Percentiles rank a stretch among this genome's conserved stretches.
Evolutionary conservation across 2,888 invertebrate genomes (phyloP).

Genomic region (Opisthograptis luteolata): DNA sequence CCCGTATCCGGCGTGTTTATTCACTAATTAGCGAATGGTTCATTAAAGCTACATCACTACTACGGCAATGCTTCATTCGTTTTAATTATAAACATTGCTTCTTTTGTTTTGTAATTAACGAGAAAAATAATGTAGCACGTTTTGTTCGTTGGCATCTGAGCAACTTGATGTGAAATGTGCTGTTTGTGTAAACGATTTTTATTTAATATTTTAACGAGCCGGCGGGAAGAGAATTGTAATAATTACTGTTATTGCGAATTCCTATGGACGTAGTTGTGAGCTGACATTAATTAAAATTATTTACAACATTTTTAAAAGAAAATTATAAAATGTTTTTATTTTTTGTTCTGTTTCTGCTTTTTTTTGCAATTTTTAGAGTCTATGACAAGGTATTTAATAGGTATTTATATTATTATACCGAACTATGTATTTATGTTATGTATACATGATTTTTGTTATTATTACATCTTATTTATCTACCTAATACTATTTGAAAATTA

Average conservation of each 20-base stretch:
- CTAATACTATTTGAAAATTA: not conserved
- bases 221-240: no score
- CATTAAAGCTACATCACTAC: slow-evolving; percentile 79
- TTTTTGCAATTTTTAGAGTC: no score
- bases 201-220: slow-evolving; percentile 6
- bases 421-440: no score
- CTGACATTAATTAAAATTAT: no score
- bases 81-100: slow-evolving; percentile 79
- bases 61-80: slow-evolving; percentile 77
- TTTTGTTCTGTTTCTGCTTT: no score
- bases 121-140: slow-evolving; percentile 65
- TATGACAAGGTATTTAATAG: no score
- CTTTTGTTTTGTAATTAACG: slow-evolving; percentile 65
- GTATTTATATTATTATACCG: no score
- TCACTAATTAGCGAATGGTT: slow-evolving; percentile 81
- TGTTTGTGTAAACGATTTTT: slow-evolving; percentile 18
- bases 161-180: slow-evolving; percentile 10
- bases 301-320: no score
- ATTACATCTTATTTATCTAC: no score
- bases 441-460: not conserved
- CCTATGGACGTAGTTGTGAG: no score
- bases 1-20: slow-evolving; percentile 79
- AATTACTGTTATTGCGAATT: not conserved
- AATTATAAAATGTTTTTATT: no score
- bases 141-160: slow-evolving; percentile 55